These are phyloP conservation scores for Morus bassanus DNA, from an alignment of 2,797 vertebrate species.

Conservation along the genomic window DNA sequence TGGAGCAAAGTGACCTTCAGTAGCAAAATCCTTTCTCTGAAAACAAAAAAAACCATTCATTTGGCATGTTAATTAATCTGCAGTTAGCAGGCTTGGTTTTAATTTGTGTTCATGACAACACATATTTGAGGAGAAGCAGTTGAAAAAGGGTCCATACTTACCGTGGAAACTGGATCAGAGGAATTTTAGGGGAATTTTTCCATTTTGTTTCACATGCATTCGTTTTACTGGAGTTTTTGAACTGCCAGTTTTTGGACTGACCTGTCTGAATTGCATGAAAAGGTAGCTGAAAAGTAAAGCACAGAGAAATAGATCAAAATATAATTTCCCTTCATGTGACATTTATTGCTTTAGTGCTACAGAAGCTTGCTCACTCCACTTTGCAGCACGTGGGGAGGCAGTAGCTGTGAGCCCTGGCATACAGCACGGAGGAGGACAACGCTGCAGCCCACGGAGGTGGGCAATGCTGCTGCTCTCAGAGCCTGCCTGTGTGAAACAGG, in stretches of 20 bases:
- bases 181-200: background rate
- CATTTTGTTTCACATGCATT: background rate
- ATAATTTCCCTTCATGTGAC: background rate
- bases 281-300: background rate
- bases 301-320: background rate
- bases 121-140: background rate
- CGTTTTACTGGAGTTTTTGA: background rate
- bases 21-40: conserved; percentile 46
- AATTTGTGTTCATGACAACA: conserved; percentile 43
- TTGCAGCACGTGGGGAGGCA: background rate
- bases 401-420: accelerated
- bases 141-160: background rate
- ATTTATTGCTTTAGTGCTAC: background rate
- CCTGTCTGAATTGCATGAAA: background rate
- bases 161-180: background rate
- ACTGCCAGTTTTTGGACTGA: background rate
- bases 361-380: background rate
- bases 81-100: conserved; percentile 21
- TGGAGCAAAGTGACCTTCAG: conserved; percentile 67
- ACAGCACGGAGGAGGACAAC: accelerated
- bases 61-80: conserved; percentile 70
- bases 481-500: background rate
- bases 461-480: background rate
- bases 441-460: background rate
- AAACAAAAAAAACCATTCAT: conserved; percentile 56